Percentiles rank a stretch among this genome's conserved stretches.
Conservation (phyloP, 2,888 invertebrate species). For the Portevinia maculata region DNA sequence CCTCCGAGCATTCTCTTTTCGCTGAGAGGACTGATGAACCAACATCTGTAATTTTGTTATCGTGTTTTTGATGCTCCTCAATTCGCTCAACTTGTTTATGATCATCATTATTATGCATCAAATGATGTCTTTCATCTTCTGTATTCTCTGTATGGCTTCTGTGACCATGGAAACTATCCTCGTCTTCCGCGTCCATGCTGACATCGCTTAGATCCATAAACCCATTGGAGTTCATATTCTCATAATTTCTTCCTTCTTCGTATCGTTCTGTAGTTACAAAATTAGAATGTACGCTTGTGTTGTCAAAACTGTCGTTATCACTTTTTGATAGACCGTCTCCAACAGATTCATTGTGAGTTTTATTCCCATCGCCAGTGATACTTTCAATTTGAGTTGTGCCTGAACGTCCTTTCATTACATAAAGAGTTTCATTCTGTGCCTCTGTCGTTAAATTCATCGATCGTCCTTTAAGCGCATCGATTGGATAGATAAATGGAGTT, state of each 20-base stretch:
- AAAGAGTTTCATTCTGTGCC: conserved; percentile 1
- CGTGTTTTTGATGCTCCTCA: conserved; percentile 76
- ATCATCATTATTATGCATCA: conserved; percentile 39
- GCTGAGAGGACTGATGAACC: conserved; percentile 77
- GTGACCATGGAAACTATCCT: conserved; percentile 80
- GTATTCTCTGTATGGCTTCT: conserved; percentile 8
- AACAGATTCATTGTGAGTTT: conserved; percentile 65
- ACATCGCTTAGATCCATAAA: conserved; percentile 89
- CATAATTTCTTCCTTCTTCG: conserved; percentile 61
- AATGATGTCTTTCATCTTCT: conserved; percentile 30
- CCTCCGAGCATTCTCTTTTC: conserved; percentile 83
- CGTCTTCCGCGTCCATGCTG: conserved; percentile 87
- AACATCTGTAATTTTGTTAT: conserved; percentile 79
- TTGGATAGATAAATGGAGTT: background rate
- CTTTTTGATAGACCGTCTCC: conserved; percentile 78
- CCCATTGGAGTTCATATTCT: conserved; percentile 75
- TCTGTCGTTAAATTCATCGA: conserved; percentile 59
- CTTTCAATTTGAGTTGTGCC: conserved; percentile 71
- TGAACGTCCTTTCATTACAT: background rate
- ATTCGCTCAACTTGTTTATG: conserved; percentile 19
- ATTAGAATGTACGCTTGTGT: conserved; percentile 49
- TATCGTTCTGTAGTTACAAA: conserved; percentile 77
- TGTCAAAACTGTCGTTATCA: conserved; percentile 75
- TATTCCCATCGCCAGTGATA: conserved; percentile 34
- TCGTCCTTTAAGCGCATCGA: conserved; percentile 49